phyloP scores from a whole-genome alignment of 2,113 vertebrate genomes.

The Callorhinus ursinus region DNA sequence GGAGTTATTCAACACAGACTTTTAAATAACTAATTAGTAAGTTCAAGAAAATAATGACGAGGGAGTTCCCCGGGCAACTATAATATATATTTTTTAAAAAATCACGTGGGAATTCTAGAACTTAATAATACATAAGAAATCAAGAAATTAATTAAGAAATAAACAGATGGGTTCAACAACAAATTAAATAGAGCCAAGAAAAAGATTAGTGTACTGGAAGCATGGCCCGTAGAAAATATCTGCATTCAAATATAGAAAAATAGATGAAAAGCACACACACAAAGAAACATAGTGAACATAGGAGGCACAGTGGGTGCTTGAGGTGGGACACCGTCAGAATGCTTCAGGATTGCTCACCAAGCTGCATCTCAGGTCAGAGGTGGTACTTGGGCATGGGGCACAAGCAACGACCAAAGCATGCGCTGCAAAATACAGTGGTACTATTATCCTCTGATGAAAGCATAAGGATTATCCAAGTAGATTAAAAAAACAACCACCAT shows the following conservation, averaged over 20 bases:
- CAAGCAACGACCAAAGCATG: neutral
- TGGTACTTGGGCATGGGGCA: neutral
- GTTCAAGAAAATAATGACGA: neutral
- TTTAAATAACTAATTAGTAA: neutral
- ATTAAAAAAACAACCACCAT: neutral
- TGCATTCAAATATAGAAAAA: neutral
- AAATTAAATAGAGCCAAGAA: neutral
- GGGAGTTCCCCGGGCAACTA: neutral
- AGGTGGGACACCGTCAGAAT: neutral
- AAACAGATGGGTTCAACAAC: neutral
- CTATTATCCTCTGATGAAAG: neutral
- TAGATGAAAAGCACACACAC: neutral
- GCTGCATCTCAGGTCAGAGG: neutral
- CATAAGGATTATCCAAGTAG: neutral
- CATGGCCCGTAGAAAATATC: neutral
- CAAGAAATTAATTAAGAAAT: neutral
- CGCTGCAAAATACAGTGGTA: neutral
- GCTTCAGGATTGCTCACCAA: neutral
- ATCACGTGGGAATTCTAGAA: neutral
- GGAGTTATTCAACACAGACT: neutral
- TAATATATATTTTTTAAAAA: neutral
- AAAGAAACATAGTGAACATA: neutral
- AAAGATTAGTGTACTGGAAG: neutral
- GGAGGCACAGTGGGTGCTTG: neutral
- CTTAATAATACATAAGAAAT: neutral